These are phyloP conservation scores for Psittacula cyanocephala DNA, from an alignment of 2,113 vertebrate genomes.

Conservation along the genomic window DNA sequence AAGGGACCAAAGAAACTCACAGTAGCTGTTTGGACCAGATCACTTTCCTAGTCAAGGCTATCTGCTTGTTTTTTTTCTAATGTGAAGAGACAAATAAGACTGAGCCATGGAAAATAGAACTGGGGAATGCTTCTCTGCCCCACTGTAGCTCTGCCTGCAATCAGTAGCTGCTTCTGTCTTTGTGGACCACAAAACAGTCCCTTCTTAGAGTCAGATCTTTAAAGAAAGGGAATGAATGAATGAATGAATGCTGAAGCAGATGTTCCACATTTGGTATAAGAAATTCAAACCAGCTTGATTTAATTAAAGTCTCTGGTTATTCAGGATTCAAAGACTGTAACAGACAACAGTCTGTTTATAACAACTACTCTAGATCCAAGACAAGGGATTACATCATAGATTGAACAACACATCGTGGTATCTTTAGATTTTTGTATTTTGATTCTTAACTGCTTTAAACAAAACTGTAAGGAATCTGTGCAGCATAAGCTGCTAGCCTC, in stretches of 20 bases:
- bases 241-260: background rate
- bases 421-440: background rate
- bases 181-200: background rate
- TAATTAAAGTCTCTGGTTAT: background rate
- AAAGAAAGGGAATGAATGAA: background rate
- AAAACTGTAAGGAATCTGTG: background rate
- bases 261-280: background rate
- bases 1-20: background rate
- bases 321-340: background rate
- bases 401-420: fast-evolving
- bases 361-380: background rate
- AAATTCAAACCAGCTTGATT: background rate
- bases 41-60: background rate
- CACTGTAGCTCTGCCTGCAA: background rate
- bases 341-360: background rate
- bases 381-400: background rate
- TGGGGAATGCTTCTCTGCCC: background rate
- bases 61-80: background rate
- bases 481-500: background rate
- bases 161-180: background rate
- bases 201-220: background rate
- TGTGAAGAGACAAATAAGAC: background rate
- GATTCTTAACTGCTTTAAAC: background rate
- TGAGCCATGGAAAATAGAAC: background rate
- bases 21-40: background rate